Evolutionary conservation across 2,888 invertebrate species (phyloP), one percentile per base, ranked within the genome.

Genomic region (Germaria angustata): DNA sequence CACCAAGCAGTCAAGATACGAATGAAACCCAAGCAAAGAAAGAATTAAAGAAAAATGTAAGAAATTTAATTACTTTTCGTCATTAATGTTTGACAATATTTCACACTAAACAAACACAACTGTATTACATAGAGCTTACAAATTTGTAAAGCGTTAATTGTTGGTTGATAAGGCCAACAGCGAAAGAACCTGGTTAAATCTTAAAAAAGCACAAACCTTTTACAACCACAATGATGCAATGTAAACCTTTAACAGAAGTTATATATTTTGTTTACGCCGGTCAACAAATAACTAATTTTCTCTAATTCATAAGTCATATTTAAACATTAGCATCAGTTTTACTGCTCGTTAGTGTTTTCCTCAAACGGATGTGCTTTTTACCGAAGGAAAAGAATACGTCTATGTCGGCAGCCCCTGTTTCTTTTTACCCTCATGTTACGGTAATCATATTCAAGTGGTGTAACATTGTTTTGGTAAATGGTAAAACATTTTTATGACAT

Each of bases 381-480:
- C 68, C 41, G 32, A 20, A 32, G 15, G 41, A 66, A 68, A 53
- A 68, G 3, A 49, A 34, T 8, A 53, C 1, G 11, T 55, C 32
- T 53, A 24, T 9, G 13, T 51, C 20, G 51, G 15, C 39, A 44
- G 5, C 53, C 36, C 17, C 28, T 46, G 20, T 39, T 72, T 75
- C 15, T 32, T 39, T 68, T 61, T 22, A 2, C 15, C 44, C 28
- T 51, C 20, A 9, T 66, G 75, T 66, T 36, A 80, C 59, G 61
- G 51, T 76, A 66, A 65, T 78, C 66, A 71, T 65, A 80, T 69
- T 72, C 73, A 81, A 63, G 72, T 80, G 61, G 72, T 69, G 75
- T 81, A 84, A 83, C 66, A 81, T 83, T 83, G 83, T 85, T 86
- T 85, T 84, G 85, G 85, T 86, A 88, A 86, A 80, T 87, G 85